Evolutionary conservation across 2,888 invertebrate species (phyloP), one percentile per base, ranked within the genome.

Genomic region (Antheraea yamamai): DNA sequence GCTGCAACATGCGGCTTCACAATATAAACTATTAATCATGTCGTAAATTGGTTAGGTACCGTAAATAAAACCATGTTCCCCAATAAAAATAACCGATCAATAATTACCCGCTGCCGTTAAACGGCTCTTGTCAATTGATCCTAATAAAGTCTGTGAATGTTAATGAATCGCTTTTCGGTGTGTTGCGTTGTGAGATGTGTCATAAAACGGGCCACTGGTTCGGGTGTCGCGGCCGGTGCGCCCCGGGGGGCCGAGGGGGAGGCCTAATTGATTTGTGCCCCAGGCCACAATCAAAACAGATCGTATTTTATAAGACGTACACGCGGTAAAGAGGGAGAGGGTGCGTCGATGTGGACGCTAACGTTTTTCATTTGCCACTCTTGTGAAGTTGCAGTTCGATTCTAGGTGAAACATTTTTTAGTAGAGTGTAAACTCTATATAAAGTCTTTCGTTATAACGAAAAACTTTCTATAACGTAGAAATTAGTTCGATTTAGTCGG

Each of bases 241-340:
- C 91, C 84, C 85, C 90, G 88, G 91, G 92, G 85, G 91, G 88
- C 88, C 90, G 81, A 81, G 87, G 91, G 88, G 87, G 92, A 85
- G 87, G 85, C 92, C 94, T 95, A 95, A 95, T 95, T 95, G 95
- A 95, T 95, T 94, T 94, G 95, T 94, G 95, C 95, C 95, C 94
- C 92, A 91, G 95, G 95, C 95, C 94, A 95, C 94, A 95, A 95
- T 95, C 95, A 95, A 95, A 95, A 95, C 95, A 95, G 95, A 95
- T 95, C 95, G 95, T 94, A 94, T 94, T 95, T 95, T 95, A 95
- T 94, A 95, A 94, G 95, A 94, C 89, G 91, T 91, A 94, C 93
- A 91, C 85, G 88, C 84, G 79, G 82, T 80, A 79, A 85, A 87
- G 91, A 89, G 92, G 91, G 92, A 81, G 92, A 91, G 91, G 92